phyloP scores from a whole-genome alignment of 1,140 invertebrate species.

The Scaptomyza montana region DNA sequence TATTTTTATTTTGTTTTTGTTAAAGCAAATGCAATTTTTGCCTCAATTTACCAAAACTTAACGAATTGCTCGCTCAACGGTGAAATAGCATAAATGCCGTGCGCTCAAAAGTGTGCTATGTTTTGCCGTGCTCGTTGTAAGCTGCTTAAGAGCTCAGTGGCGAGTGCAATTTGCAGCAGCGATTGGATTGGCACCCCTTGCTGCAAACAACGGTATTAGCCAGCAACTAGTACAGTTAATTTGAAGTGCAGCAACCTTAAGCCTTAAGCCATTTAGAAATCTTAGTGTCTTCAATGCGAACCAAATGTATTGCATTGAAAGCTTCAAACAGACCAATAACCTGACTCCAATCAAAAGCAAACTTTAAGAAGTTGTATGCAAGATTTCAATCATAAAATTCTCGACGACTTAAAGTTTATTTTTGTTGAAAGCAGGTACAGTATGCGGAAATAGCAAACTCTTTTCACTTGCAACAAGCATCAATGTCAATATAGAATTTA shows the following conservation, averaged over 20 bases:
- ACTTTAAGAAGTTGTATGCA: background rate
- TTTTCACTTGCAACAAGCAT: constrained; percentile 29
- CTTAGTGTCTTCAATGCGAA: too few species aligned
- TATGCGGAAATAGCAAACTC: constrained; percentile 16
- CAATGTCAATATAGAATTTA: constrained; percentile 52
- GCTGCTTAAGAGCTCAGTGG: constrained; percentile 53
- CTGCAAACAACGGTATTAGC: constrained; percentile 6
- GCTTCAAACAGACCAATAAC: background rate
- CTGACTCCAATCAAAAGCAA: background rate
- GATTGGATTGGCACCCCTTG: constrained; percentile 43
- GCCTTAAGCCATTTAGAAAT: background rate
- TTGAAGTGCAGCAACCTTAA: constrained; percentile 24
- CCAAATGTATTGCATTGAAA: background rate
- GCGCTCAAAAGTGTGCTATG: constrained; percentile 45
- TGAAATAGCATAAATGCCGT: constrained; percentile 19
- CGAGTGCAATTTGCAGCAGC: constrained; percentile 53
- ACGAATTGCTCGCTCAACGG: background rate
- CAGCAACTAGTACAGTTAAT: constrained; percentile 49
- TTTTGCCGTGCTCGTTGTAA: constrained; percentile 37
- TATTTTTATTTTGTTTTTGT: constrained; percentile 10
- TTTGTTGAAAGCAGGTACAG: constrained; percentile 54
- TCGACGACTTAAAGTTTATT: constrained; percentile 14
- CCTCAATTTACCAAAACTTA: constrained; percentile 9
- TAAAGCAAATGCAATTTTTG: constrained; percentile 11
- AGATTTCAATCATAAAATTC: background rate